Percentiles rank a stretch among this genome's conserved stretches.
Conservation (phyloP, 2,797 vertebrate genomes). For the Coregonus ussuriensis region DNA sequence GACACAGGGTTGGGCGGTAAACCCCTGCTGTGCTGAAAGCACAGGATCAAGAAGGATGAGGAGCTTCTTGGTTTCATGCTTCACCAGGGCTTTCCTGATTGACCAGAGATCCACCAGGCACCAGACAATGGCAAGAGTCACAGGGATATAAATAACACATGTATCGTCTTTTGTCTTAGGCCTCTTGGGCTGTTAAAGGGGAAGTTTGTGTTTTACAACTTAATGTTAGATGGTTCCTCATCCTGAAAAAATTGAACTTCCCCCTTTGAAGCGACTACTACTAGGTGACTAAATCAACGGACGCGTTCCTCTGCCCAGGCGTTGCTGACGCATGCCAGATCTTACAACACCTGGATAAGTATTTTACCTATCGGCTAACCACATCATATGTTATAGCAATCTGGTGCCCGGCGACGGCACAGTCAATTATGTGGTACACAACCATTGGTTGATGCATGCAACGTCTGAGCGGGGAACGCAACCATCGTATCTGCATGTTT, state of each 20-base stretch:
- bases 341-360: too few relatives aligned
- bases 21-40: conserved; percentile 66
- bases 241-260: background rate
- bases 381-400: too few relatives aligned
- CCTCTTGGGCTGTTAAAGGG: background rate
- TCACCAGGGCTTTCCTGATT: background rate
- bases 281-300: background rate
- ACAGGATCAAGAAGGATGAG: background rate
- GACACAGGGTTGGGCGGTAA: conserved; percentile 69
- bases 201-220: background rate
- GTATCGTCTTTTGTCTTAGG: background rate
- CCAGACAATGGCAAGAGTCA: background rate
- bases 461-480: too few relatives aligned
- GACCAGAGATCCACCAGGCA: background rate
- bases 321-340: too few relatives aligned
- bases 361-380: too few relatives aligned
- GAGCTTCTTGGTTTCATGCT: background rate
- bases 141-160: background rate
- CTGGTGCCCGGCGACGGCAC: too few relatives aligned
- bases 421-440: too few relatives aligned
- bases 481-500: background rate
- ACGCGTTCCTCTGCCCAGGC: too few relatives aligned
- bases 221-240: background rate
- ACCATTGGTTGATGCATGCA: too few relatives aligned
- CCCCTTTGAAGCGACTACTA: background rate